Evolutionary conservation across 2,113 vertebrate species (phyloP), one percentile per base, ranked within the genome.

Genomic region (Onychostoma macrolepis): DNA sequence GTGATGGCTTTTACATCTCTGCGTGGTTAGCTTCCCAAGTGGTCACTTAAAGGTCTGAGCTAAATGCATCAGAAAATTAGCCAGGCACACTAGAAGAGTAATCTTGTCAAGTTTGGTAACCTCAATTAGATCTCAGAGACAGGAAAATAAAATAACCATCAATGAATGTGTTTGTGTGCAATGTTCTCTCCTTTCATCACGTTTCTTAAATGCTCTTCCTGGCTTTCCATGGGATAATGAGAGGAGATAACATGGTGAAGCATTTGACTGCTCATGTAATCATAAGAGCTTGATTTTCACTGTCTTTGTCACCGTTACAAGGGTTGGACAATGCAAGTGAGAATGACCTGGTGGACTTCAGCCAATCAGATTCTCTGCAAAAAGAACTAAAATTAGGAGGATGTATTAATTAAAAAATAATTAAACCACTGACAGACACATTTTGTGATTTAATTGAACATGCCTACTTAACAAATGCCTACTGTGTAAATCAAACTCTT

Each of bases 11-110:
- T 58, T 80, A 81, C 4, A 13, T 15, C n/a, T 81, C 19, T 79
- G 45, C 3, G 4, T 80, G 45, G 24, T 80, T 38, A 28, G 56
- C 45, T 74, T 80, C 19, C 36, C 67, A 48, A 63, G 1, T 24
- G 38, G 67, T 76, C 58, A 77, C 19, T 74, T 72, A 80, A 84
- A 87, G 58, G 74, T 87, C 81, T 79, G n/a, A 65, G 48, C n/a
- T 36, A 87, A 87, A 80, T 63, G 83, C 30, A 72, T 61, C 65
- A 72, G 36, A 74, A 79, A 61, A 80, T 87, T 69, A 85, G 61
- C 4, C 77, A 80, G 28, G 6, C 30, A 80, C 24, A 12, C 45
- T 19, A n/a, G 33, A 61, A n/a, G 36, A 61, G 33, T 12, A 48
- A 48, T 82, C n/a, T 4, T 30, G 61, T 82, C 19, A 61, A 48